Conservation (phyloP, 2,888 invertebrate genomes). For the Sesia apiformis region DNA sequence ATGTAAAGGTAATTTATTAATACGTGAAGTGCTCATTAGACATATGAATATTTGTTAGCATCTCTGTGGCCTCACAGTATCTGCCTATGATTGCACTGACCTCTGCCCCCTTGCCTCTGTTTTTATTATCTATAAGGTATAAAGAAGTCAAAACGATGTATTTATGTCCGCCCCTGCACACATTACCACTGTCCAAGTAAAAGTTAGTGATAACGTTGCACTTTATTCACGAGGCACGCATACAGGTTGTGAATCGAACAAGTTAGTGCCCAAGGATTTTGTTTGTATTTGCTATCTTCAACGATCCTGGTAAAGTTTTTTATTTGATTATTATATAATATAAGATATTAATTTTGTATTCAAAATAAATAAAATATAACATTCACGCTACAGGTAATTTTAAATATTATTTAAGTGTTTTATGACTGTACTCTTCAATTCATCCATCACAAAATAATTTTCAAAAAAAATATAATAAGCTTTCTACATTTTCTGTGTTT, state of each 20-base stretch:
- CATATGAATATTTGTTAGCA: slow-evolving; percentile 39
- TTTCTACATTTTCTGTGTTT: too few species aligned
- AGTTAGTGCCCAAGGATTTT: background rate
- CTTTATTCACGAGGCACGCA: slow-evolving; percentile 4
- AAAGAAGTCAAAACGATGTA: slow-evolving; percentile 58
- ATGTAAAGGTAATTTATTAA: background rate
- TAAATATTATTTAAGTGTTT: background rate
- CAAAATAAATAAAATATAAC: background rate
- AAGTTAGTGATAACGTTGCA: slow-evolving; percentile 18
- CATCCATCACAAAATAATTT: too few species aligned
- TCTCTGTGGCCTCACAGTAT: slow-evolving; percentile 54
- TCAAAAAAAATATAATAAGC: too few species aligned
- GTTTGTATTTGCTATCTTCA: background rate
- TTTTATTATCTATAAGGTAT: slow-evolving; percentile 58
- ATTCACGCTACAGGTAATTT: background rate
- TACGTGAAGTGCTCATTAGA: slow-evolving; percentile 10
- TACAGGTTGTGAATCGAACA: background rate
- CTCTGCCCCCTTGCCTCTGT: slow-evolving; percentile 44
- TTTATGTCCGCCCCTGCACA: slow-evolving; percentile 29
- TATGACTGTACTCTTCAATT: background rate
- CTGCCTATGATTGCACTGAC: slow-evolving; percentile 64
- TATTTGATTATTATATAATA: background rate
- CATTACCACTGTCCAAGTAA: background rate
- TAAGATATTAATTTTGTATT: background rate
- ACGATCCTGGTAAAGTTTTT: background rate